phyloP scores from a whole-genome alignment of 2,797 vertebrate species.

The Alauda arvensis region DNA sequence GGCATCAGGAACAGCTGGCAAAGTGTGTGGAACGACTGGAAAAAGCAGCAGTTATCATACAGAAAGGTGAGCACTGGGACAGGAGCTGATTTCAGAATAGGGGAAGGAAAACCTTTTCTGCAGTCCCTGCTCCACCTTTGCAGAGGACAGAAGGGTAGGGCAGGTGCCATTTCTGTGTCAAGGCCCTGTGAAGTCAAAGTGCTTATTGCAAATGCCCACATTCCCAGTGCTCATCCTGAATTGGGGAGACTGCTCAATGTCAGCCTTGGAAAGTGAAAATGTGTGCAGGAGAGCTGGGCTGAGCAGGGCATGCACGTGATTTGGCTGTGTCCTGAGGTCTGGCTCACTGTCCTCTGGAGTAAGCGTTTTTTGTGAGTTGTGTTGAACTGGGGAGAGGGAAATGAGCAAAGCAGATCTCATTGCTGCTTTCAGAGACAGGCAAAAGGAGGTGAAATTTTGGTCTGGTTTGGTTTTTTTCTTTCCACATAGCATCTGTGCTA shows the following conservation, averaged over 20 bases:
- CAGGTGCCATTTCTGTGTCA: background rate
- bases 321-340: background rate
- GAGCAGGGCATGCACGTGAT: background rate
- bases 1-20: constrained; percentile 75
- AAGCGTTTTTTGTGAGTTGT: background rate
- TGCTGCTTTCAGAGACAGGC: background rate
- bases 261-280: background rate
- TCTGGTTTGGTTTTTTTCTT: background rate
- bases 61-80: constrained; percentile 59
- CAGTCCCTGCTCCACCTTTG: background rate
- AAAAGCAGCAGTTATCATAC: constrained; percentile 66
- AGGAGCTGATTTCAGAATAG: background rate
- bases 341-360: background rate
- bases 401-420: background rate
- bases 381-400: background rate
- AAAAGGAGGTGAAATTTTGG: background rate
- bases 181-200: background rate
- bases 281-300: background rate
- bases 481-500: background rate
- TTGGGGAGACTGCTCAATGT: background rate
- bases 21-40: constrained; percentile 62
- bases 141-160: background rate
- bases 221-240: background rate
- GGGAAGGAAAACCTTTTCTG: background rate
- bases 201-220: background rate